Evolutionary conservation across 2,113 vertebrate species (phyloP).

Genomic region (Hirundichthys speculiger): DNA sequence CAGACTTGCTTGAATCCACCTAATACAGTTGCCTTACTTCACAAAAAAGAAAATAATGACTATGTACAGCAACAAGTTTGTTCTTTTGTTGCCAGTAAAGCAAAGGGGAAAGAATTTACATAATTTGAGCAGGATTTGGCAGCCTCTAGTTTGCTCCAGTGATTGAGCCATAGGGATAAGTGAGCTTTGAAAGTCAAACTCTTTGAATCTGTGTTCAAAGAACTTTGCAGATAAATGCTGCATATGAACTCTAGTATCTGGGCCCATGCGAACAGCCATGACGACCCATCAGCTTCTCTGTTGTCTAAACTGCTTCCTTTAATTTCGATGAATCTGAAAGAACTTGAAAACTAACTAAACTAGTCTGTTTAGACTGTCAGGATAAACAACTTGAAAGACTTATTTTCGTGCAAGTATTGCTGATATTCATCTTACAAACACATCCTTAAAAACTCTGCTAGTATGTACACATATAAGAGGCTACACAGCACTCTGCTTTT

Average conservation of each 20-base stretch:
- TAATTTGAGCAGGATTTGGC: constrained; percentile 11
- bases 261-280: constrained; percentile 28
- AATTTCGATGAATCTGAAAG: constrained; percentile 17
- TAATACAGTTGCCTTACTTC: not conserved
- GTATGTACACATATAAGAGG: not conserved
- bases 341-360: constrained; percentile 3
- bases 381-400: constrained; percentile 34
- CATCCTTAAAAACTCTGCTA: not conserved
- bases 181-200: constrained; percentile 23
- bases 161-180: constrained; percentile 32
- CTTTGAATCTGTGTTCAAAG: constrained; percentile 61
- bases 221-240: constrained; percentile 47
- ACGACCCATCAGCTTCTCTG: constrained; percentile 41
- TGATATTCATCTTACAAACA: constrained; percentile 44
- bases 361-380: constrained; percentile 27
- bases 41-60: not conserved
- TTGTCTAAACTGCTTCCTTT: constrained; percentile 45
- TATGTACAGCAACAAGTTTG: not conserved
- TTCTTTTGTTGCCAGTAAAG: constrained; percentile 2
- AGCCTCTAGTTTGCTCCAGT: constrained; percentile 5
- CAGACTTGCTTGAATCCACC: not conserved
- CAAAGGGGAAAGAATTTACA: constrained; percentile 11
- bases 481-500: not conserved
- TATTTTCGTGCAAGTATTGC: constrained; percentile 13
- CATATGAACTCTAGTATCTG: constrained; percentile 50